Base-by-base conservation (phyloP, 1,140 invertebrate genomes). In the Diorhabda elongata region DNA sequence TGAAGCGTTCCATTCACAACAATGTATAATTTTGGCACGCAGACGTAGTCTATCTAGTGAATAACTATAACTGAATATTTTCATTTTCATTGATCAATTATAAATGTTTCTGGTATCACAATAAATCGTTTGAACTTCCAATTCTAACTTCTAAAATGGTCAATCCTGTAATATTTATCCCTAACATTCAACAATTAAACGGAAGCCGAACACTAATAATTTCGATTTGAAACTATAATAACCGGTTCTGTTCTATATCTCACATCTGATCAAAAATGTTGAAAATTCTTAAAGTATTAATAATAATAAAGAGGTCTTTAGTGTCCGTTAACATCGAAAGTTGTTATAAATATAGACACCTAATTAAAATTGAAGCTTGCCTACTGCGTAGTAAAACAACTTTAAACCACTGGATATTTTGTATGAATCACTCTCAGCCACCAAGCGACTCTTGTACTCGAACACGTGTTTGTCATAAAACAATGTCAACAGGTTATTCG, bases 331-430 rank as follows among this genome's bases (percentile, higher is more conserved):
- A 52, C 47, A 52, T n/a, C 47, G 47, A 8, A 8, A n/a, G 6
- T 4, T 52, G 47, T 52, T 3, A 52, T 52, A 52, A 52, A 52
- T 52, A 52, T 52, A 52, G n/a, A 6, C 47, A n/a, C 6, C 47
- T n/a, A 52, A 52, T 52, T 52, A 52, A n/a, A 52, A 52, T 8
- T n/a, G n/a, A 52, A 52, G n/a, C 6, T 52, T 52, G 6, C n/a
- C 47, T 52, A 52, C 47, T 52, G 47, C 47, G 47, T 52, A 52
- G 47, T 52, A 52, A n/a, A 52, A 52, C n/a, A 52, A 52, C 47
- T 8, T 52, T 52, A 52, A 52, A 52, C n/a, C 47, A 52, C 4
- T 52, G 47, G 47, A 52, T 52, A 52, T 52, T 52, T 52, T 52
- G 47, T 52, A 52, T 52, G 47, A 52, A 52, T 52, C 47, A 52